Evolutionary conservation across 2,888 invertebrate genomes (phyloP), one percentile per base, ranked within the genome.

Genomic region (Pemphredon lugubris): DNA sequence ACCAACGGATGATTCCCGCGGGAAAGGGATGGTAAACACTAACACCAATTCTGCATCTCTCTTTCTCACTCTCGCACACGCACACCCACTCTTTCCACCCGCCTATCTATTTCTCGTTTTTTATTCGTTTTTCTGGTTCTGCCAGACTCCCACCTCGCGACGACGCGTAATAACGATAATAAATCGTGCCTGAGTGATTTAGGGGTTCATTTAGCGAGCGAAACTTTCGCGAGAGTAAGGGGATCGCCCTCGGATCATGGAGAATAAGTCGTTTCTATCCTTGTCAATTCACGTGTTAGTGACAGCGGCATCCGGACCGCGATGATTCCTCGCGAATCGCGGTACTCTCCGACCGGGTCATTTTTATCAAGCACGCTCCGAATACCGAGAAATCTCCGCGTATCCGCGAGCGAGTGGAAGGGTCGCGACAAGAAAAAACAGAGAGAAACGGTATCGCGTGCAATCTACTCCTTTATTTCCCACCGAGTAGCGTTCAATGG

Each of bases 121-220:
- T 65, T 54, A 42, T 57, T 32, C 61, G 73, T 50, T 63, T 60
- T 42, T 65, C 65, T 32, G 30, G 40, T 39, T 32, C 58, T 45
- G 57, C 44, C 66, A 54, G 51, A 13, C 66, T 47, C 71, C 73
- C 60, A 53, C 73, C 71, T 45, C 71, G 69, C 75, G 69, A 64
- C 67, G 73, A 79, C 73, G 78, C 76, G 79, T 74, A 79, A 79
- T 79, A 79, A 79, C 79, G 77, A 77, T 77, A 79, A 79, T 79
- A 79, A 79, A 79, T 79, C 74, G 79, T 44, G 60, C 18, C 68
- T 50, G 79, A 79, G 74, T 79, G 79, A 79, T 79, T 79, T 79
- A 79, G 69, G 50, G 59, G 66, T 78, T 75, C 78, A 77, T 78
- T 78, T 72, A 51, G 58, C 60, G 39, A 40, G 55, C 42, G 45